Conservation (phyloP, 2,797 vertebrate species). For the Paguma larvata region DNA sequence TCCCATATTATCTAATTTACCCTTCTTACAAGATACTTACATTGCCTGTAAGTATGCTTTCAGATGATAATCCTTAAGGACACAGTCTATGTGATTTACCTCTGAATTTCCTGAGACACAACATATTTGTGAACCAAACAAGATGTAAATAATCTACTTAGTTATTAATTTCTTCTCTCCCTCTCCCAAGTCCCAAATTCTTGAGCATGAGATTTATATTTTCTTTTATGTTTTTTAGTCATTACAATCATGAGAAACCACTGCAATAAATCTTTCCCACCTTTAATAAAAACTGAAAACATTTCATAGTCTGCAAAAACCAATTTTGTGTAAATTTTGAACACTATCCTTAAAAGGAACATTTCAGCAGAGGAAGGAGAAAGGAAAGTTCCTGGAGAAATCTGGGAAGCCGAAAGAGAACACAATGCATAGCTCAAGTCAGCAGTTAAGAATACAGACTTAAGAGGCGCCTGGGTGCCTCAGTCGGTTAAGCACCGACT, state of each 20-base stretch:
- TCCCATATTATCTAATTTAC: background rate
- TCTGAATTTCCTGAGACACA: conserved; percentile 3
- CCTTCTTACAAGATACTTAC: background rate
- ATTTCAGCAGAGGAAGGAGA: conserved; percentile 5
- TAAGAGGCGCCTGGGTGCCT: no score
- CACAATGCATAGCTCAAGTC: background rate
- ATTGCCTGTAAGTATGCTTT: background rate
- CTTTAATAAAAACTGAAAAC: background rate
- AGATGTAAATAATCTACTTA: background rate
- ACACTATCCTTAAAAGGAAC: background rate
- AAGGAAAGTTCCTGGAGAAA: background rate
- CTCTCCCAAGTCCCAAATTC: background rate
- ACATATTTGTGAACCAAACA: background rate
- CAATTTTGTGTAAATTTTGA: conserved; percentile 17
- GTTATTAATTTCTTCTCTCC: background rate
- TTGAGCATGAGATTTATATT: background rate
- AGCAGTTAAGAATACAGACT: background rate
- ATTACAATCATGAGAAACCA: background rate
- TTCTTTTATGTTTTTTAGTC: background rate
- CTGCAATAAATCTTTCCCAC: background rate
- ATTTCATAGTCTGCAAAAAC: background rate
- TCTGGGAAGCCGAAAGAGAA: background rate
- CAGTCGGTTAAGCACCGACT: no score
- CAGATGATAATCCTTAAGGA: background rate
- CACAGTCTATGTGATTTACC: background rate